A percentile compares a stretch with the other conserved stretches of the same genome.
Evolutionary conservation across 2,797 vertebrate genomes (phyloP).

Genomic region (Acrossocheilus wenchowensis): DNA sequence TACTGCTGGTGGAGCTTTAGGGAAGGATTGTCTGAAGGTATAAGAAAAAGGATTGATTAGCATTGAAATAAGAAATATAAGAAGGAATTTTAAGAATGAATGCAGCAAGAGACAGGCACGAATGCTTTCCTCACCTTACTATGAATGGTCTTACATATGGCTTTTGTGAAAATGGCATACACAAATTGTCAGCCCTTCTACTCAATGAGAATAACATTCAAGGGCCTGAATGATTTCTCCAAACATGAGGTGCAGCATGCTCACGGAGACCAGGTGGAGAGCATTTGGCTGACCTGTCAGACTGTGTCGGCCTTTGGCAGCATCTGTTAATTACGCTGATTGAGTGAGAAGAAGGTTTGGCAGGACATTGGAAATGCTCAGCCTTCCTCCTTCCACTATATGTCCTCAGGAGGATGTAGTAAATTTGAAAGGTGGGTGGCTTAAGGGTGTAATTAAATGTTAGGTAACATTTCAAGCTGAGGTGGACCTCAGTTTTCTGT

Average conservation of each 20-base stretch:
- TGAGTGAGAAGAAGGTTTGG: slow-evolving; percentile 60
- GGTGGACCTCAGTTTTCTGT: slow-evolving; percentile 38
- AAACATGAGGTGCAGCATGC: slow-evolving; percentile 54
- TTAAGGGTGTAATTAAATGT: slow-evolving; percentile 46
- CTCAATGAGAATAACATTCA: slow-evolving; percentile 60
- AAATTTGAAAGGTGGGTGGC: slow-evolving; percentile 58
- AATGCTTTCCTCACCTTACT: slow-evolving; percentile 43
- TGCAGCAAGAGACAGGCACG: not conserved
- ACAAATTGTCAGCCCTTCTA: slow-evolving; percentile 56
- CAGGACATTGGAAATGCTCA: slow-evolving; percentile 54
- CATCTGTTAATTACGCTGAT: slow-evolving; percentile 62
- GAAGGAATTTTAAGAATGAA: slow-evolving; percentile 37
- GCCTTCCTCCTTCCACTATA: slow-evolving; percentile 47
- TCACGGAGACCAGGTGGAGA: slow-evolving; percentile 55
- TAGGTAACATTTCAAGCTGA: slow-evolving; percentile 45
- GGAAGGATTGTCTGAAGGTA: slow-evolving; percentile 65
- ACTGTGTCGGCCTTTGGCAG: slow-evolving; percentile 56
- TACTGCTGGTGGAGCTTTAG: slow-evolving; percentile 73
- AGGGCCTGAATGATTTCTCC: slow-evolving; percentile 57
- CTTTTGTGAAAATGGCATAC: slow-evolving; percentile 59
- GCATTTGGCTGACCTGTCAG: slow-evolving; percentile 58
- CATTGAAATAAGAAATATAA: slow-evolving; percentile 29
- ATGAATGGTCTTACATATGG: slow-evolving; percentile 51
- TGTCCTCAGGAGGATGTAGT: slow-evolving; percentile 55
- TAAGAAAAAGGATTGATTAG: slow-evolving; percentile 41